These are phyloP conservation scores for Hyperoplus immaculatus DNA, from an alignment of 2,797 vertebrate genomes.

Conservation along the genomic window DNA sequence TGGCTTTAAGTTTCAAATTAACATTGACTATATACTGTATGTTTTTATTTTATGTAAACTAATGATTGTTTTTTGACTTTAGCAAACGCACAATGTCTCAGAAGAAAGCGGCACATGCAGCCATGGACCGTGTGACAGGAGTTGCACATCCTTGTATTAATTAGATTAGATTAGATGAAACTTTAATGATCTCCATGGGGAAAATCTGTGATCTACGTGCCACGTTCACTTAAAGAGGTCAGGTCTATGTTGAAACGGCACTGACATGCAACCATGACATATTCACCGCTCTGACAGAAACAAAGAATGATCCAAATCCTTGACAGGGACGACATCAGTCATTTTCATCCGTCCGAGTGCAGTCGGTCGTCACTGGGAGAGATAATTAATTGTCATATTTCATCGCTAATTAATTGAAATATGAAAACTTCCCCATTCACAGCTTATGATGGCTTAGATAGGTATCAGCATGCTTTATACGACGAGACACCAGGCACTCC, in stretches of 20 bases:
- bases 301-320: conserved; percentile 16
- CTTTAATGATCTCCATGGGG: conserved; percentile 79
- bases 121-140: conserved; percentile 57
- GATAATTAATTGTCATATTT: conserved; percentile 73
- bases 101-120: conserved; percentile 33
- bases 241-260: conserved; percentile 28
- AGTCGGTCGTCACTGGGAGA: conserved; percentile 51
- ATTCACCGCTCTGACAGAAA: conserved; percentile 25
- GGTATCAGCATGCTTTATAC: conserved; percentile 55
- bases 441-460: conserved; percentile 48
- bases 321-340: conserved; percentile 69
- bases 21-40: background rate
- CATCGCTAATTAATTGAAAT: conserved; percentile 70
- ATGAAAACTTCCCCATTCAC: conserved; percentile 62
- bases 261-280: conserved; percentile 55
- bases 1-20: background rate
- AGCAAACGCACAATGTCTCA: conserved; percentile 4
- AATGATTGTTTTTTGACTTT: conserved; percentile 5
- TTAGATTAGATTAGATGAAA: conserved; percentile 79
- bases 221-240: conserved; percentile 61
- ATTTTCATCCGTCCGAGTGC: conserved; percentile 51
- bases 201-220: conserved; percentile 68
- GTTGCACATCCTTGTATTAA: conserved; percentile 65
- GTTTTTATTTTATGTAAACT: conserved; percentile 16
- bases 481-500: conserved; percentile 60